These are phyloP conservation scores for Drosophila kepulauana DNA, from an alignment of 1,140 invertebrate species.

Conservation along the genomic window DNA sequence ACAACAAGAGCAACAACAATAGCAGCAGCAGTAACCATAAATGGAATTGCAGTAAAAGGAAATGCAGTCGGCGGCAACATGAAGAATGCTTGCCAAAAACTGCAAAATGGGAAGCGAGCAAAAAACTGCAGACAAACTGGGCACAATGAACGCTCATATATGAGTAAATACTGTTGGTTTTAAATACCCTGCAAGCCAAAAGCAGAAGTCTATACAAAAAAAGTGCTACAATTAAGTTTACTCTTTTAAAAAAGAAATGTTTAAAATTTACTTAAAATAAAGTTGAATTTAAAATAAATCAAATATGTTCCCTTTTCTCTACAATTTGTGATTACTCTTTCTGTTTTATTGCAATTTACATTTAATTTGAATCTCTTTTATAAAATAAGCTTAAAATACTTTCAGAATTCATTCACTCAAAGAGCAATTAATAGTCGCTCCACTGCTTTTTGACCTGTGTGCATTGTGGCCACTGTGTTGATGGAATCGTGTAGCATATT, in stretches of 20 bases:
- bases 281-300: not conserved
- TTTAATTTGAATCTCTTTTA: not conserved
- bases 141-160: conserved; percentile 16
- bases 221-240: too few relatives aligned
- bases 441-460: not conserved
- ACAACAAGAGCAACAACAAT: conserved; percentile 21
- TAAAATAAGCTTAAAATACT: too few relatives aligned
- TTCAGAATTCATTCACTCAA: not conserved
- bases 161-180: conserved; percentile 1
- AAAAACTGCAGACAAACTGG: conserved; percentile 33
- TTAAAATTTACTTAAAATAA: not conserved
- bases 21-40: conserved; percentile 33
- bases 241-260: too few relatives aligned
- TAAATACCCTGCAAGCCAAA: conserved; percentile 12
- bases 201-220: too few relatives aligned
- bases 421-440: not conserved
- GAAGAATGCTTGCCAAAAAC: conserved; percentile 49
- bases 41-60: conserved; percentile 58
- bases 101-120: not conserved
- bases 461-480: conserved; percentile 8
- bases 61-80: conserved; percentile 49
- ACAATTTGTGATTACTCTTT: not conserved
- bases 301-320: not conserved
- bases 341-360: not conserved
- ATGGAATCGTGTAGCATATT: conserved; percentile 15